Base-by-base conservation (phyloP, 2,888 invertebrate genomes). In the Spodoptera littoralis region DNA sequence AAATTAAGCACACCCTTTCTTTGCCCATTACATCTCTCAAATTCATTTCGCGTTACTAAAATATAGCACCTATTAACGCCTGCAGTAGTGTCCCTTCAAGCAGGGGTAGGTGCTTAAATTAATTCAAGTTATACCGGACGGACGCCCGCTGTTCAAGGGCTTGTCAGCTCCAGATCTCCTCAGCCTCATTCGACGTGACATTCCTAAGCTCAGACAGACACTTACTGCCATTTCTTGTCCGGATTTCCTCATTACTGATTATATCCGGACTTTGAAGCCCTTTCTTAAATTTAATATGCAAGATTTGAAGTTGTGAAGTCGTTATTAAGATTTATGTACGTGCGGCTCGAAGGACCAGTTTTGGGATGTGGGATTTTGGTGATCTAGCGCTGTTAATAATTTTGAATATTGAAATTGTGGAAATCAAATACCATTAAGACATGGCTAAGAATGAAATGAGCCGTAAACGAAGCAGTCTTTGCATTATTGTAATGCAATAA, bases 191-290 rank as follows among this genome's bases (percentile, higher is more conserved):
- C 49, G 57, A 77, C 70, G 79, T 80, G 81, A 78, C 81, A 57
- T 57, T 51, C 59, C 58, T 53, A 48, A 55, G 48, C 59, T 54
- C 18, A 62, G 42, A 44, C 45, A 50, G 73, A 73, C 65, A 71
- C 61, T 77, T 57, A 53, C 58, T 63, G 47, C 65, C 18, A 59
- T 74, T 73, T 58, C 72, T 72, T 54, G 60, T 61, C 50, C 63
- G 65, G 71, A 80, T 54, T 62, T 77, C 61, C 71, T 77, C 60
- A 77, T 74, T 77, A 68, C 81, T 70, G 75, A 80, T 77, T 80
- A 74, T 66, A 27, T 77, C 79, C 79, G 67, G 71, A 58, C 13
- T 57, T 56, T 54, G 51, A 53, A 64, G 56, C 42, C 49, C 57
- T 64, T 71, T 53, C 77, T 77, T 71, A 57, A 71, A 64, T 64